A percentile compares a stretch with the other conserved stretches of the same genome.
phyloP scores from a whole-genome alignment of 2,888 invertebrate species.

The Caenorhabditis sp. region DNA sequence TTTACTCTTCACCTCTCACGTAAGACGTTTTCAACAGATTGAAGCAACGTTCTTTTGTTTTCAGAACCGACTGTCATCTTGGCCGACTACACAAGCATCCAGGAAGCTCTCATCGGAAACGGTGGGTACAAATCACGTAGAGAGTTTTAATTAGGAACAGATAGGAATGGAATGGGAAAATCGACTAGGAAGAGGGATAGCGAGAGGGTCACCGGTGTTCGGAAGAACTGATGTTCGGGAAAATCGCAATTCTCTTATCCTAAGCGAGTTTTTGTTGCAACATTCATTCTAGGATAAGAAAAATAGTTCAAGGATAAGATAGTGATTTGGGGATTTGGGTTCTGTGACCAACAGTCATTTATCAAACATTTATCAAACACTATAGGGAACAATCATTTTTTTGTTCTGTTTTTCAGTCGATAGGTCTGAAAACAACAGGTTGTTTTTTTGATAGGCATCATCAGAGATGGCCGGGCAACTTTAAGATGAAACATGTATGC shows the following conservation, averaged over 20 bases:
- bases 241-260: conserved; percentile 1
- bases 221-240: conserved; percentile 10
- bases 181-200: conserved; percentile 2
- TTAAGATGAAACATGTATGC: not conserved
- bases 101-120: conserved; percentile 60
- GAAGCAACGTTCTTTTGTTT: not conserved
- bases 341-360: conserved; percentile 6
- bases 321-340: conserved; percentile 3
- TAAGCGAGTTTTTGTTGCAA: conserved; percentile 53
- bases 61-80: conserved; percentile 69
- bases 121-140: conserved; percentile 38
- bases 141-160: not conserved
- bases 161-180: conserved; percentile 17
- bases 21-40: conserved; percentile 10
- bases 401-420: no score
- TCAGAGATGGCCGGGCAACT: not conserved
- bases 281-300: conserved; percentile 37
- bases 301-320: conserved; percentile 33
- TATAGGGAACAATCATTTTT: no score
- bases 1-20: conserved; percentile 78
- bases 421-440: conserved; percentile 1
- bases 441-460: not conserved
- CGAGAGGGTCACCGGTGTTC: no score
- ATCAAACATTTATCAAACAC: no score
- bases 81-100: conserved; percentile 60